A percentile compares a stretch with the other conserved stretches of the same genome.
Evolutionary conservation across 2,888 invertebrate species (phyloP).

Genomic region (Eristalis intricaria): DNA sequence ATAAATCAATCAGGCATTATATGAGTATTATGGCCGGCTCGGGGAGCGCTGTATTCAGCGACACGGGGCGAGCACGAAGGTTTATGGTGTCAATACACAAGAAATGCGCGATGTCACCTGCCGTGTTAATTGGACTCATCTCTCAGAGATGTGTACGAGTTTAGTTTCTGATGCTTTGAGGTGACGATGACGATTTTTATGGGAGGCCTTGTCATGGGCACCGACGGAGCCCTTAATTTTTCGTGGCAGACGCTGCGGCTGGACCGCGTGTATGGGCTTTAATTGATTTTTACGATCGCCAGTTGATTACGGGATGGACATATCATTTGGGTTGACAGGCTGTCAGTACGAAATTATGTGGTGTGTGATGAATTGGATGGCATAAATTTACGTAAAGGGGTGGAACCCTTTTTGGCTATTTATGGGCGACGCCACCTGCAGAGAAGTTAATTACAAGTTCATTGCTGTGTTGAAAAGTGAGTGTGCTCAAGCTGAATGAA

Average conservation of each 20-base stretch:
- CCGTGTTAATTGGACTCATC: conserved; percentile 66
- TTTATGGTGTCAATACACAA: conserved; percentile 60
- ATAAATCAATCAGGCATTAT: conserved; percentile 69
- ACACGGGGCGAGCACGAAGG: conserved; percentile 13
- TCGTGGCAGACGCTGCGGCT: conserved; percentile 1
- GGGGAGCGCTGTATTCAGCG: conserved; percentile 21
- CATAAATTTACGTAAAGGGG: neutral
- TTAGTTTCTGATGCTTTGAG: conserved; percentile 50
- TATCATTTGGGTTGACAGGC: neutral
- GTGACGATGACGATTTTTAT: conserved; percentile 67
- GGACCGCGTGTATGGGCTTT: conserved; percentile 32
- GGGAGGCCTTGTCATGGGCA: conserved; percentile 2
- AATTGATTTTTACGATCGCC: conserved; percentile 60
- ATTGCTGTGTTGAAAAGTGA: neutral
- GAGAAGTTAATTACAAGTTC: neutral
- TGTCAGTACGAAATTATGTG: neutral
- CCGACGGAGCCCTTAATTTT: conserved; percentile 2
- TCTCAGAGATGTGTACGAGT: conserved; percentile 48
- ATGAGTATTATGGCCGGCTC: conserved; percentile 5
- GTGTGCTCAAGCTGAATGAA: neutral
- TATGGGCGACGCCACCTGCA: neutral
- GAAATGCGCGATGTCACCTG: conserved; percentile 62
- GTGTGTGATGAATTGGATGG: neutral
- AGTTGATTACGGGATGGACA: conserved; percentile 37
- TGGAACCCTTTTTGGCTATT: neutral